Percentiles rank a stretch among this genome's conserved stretches.
Conservation (phyloP, 1,140 invertebrate species). For the Hestina assimilis region DNA sequence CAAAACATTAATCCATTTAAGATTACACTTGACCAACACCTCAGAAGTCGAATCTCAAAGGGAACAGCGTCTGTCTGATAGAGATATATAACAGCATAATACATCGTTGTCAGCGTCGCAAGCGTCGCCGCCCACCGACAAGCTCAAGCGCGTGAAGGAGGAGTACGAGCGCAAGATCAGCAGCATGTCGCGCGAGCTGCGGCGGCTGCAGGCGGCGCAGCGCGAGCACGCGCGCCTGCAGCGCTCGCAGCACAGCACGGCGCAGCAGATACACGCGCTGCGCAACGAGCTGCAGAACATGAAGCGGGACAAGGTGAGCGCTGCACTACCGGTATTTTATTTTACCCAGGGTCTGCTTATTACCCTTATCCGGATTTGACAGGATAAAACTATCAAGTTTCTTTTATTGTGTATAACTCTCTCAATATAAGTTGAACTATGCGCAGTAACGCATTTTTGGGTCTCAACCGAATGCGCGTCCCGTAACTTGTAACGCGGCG, state of each 20-base stretch:
- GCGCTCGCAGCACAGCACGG: conserved; percentile 89
- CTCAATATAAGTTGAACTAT: no score
- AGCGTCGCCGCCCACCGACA: conserved; percentile 82
- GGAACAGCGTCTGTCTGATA: not conserved
- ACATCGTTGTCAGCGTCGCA: conserved; percentile 64
- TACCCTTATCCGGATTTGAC: no score
- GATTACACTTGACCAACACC: no score
- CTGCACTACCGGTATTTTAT: not conserved
- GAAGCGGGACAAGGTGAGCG: conserved; percentile 92
- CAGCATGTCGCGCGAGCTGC: conserved; percentile 92
- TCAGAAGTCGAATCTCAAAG: no score
- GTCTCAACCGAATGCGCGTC: no score
- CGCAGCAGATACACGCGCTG: conserved; percentile 88
- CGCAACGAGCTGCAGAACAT: conserved; percentile 91
- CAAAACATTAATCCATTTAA: no score
- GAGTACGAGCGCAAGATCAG: conserved; percentile 94
- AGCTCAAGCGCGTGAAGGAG: conserved; percentile 91
- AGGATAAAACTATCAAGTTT: no score
- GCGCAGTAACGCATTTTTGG: no score
- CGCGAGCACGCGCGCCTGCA: conserved; percentile 93
- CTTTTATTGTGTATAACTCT: no score
- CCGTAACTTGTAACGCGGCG: no score
- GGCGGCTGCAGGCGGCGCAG: conserved; percentile 91
- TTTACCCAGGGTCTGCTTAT: no score
- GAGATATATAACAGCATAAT: no score